Evolutionary conservation across 2,797 vertebrate species (phyloP).

Genomic region (Notolabrus celidotus): DNA sequence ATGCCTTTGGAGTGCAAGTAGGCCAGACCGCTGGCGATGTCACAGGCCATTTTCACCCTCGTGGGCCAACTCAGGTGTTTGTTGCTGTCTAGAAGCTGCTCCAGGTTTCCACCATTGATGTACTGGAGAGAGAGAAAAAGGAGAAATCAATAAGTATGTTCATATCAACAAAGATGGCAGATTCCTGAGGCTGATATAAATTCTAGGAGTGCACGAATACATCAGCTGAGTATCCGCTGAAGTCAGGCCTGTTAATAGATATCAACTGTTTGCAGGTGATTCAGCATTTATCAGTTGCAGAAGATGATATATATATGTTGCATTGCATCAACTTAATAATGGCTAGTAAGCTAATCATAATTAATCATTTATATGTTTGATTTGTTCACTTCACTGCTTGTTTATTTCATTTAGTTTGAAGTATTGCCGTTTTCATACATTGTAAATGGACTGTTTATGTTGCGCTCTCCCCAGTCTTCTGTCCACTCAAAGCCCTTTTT

Average conservation of each 20-base stretch:
- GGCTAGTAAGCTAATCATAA: no score
- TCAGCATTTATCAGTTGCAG: not conserved
- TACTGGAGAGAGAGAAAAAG: slow-evolving; percentile 87
- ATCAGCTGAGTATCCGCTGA: no score
- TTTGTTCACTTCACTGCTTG: no score
- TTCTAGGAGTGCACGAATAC: no score
- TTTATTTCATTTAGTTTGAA: no score
- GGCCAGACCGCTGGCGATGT: slow-evolving; percentile 92
- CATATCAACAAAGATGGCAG: not conserved
- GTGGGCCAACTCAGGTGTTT: slow-evolving; percentile 92
- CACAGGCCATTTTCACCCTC: slow-evolving; percentile 92
- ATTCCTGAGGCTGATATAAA: no score
- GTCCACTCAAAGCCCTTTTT: not conserved
- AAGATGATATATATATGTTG: no score
- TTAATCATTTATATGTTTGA: no score
- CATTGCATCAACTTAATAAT: no score
- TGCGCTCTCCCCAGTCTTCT: not conserved
- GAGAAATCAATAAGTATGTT: not conserved
- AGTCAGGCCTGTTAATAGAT: no score
- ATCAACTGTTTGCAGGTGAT: not conserved
- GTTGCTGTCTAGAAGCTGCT: slow-evolving; percentile 95
- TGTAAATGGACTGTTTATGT: not conserved
- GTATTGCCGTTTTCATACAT: no score
- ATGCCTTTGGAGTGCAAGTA: slow-evolving; percentile 98
- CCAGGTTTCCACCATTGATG: slow-evolving; percentile 97